Evolutionary conservation across 2,888 invertebrate species (phyloP), one percentile per base, ranked within the genome.

Genomic region (Phlogophora meticulosa): DNA sequence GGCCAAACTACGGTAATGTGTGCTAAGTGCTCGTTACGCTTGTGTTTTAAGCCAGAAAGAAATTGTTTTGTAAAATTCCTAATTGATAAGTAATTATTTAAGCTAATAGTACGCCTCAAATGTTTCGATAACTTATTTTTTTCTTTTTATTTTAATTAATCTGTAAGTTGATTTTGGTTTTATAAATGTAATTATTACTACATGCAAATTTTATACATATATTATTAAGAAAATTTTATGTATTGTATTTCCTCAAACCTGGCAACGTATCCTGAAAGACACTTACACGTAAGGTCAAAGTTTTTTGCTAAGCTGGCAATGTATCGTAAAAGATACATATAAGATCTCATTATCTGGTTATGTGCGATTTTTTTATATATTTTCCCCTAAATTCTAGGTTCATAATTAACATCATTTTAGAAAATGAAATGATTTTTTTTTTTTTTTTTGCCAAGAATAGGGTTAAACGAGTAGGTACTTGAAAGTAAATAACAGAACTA

Each of bases 31-130:
- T 46, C 46, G 24, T 46, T 46, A n/a, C 46, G 59, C 43, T 60
- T 52, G 22, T 60, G 60, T 60, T 52, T 52, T 52, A 36, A 52
- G 51, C 52, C 60, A n/a, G 60, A 60, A 13, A 60, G 60, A 60
- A 45, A 28, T 28, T 59, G 59, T 59, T 59, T 59, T 32, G 49
- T 49, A 1, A 59, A 49, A 34, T 59, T 59, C 2, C 59, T 49
- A 42, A 59, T 15, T 32, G 49, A 59, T 49, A 49, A 51, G 11
- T 59, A 43, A 51, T 46, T 45, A 36, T 45, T 34, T 20, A 15
- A 34, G 17, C 10, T 17, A 34, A 0, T 4, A 1, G 7, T 34
- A 34, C 17, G 34, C 17, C 17, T 17, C 17, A 34, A 34, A 51
- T 36, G 13, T 34, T 28, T 28, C 5, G 28, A 28, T 28, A 28